Evolutionary conservation across 2,888 invertebrate species (phyloP), one percentile per base, ranked within the genome.

Genomic region (Lasioglossum malachurum): DNA sequence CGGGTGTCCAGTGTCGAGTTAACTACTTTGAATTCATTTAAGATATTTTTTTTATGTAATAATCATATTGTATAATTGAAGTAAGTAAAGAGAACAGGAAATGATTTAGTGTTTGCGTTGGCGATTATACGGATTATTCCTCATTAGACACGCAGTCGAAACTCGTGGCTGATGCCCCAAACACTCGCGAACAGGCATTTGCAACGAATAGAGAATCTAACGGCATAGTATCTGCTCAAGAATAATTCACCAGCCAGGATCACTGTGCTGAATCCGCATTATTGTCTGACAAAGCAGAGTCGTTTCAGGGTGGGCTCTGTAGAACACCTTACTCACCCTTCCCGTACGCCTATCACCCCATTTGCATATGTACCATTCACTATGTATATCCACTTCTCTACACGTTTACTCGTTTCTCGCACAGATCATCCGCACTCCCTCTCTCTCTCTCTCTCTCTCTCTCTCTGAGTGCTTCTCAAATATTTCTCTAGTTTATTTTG

Each of bases 201-300:
- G 67, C 35, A 64, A 64, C 16, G 31, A 67, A 2, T 14, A 19
- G 67, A 35, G 19, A 19, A 67, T 35, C 35, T 31, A 35, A 35
- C 35, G 35, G 0, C 35, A 19, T 19, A 35, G 31, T 35, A 67
- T 67, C 67, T 35, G 35, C 8, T 67, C 67, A 67, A 67, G 67
- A 67, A 67, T 35, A 35, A 67, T 67, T 67, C 60, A 67, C 35
- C 35, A 31, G 27, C 27, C 16, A 60, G 60, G 67, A 67, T 67
- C 67, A 35, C 35, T 35, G 67, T 19, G 19, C 67, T 16, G 67
- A 67, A 31, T 67, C 35, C 67, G 35, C 35, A 67, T 67, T 67
- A 67, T 35, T 35, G 67, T 67, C 67, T 67, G 67, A 67, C 35
- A 67, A 67, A 67, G 67, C 67, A 67, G 35, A 67, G 19, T 19